Evolutionary conservation across 1,140 invertebrate genomes (phyloP), one percentile per base, ranked within the genome.

Genomic region (Arion vulgaris): DNA sequence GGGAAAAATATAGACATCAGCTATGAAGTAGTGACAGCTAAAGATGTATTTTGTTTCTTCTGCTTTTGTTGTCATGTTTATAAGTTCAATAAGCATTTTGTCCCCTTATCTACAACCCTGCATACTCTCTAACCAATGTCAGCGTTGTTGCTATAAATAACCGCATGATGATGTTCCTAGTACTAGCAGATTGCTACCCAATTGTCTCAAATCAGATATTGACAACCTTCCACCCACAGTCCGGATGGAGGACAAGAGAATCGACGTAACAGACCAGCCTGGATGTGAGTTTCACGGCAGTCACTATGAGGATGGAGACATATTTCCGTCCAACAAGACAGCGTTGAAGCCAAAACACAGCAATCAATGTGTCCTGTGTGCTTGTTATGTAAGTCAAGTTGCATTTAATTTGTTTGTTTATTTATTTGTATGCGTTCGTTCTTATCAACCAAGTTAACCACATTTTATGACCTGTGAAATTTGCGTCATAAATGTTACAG

Each of bases 161-260:
- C 62, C 11, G 62, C 62, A 66, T 66, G 62, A 32, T 32, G n/a
- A 7, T 32, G 11, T 53, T 34, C 41, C 73, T 51, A 75, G 73
- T 32, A 28, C 45, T 75, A 75, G 73, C 73, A 26, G 15, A 9
- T 34, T 75, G 41, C 73, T 75, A 41, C 41, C 41, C 39, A 26
- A 34, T 75, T 75, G 23, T 75, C 73, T 75, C 41, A 51, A 19
- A 51, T 83, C 86, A 88, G 87, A 88, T 86, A 83, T 87, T 88
- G 85, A 85, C 86, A 88, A 88, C 87, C 81, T 88, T 88, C 87
- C 87, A 86, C 87, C 87, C 84, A 88, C 86, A 88, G 87, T 85
- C 76, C 76, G 57, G 80, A 81, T 74, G 76, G 83, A 84, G 76
- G 80, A 38, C 13, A 62, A 77, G 19, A 66, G 71, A 17, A 80